Conservation (phyloP, 2,797 vertebrate species). For the Sarcophilus harrisii region DNA sequence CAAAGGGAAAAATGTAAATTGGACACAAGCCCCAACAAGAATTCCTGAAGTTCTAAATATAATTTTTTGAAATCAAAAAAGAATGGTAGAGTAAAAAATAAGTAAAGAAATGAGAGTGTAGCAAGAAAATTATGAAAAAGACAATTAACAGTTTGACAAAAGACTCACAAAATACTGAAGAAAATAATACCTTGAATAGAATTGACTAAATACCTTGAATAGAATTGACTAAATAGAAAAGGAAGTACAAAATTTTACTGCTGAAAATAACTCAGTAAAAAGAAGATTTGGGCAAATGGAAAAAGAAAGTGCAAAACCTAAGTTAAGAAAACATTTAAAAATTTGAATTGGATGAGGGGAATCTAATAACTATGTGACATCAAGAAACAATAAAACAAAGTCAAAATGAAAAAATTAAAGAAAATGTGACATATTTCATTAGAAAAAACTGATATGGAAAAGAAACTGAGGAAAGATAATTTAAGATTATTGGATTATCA, state of each 20-base stretch:
- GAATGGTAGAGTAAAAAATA: neutral
- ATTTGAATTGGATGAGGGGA: neutral
- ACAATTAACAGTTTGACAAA: neutral
- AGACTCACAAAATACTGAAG: neutral
- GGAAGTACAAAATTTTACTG: neutral
- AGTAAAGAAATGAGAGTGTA: neutral
- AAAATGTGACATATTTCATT: too few species aligned
- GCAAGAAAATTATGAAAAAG: neutral
- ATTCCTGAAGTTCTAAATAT: neutral
- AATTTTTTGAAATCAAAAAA: neutral
- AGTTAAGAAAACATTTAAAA: neutral
- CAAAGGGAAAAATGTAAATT: neutral
- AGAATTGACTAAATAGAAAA: neutral
- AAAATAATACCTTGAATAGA: neutral
- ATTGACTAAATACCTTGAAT: neutral
- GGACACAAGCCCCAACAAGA: neutral
- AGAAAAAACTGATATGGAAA: too few species aligned
- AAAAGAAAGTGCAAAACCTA: neutral
- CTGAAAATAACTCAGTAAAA: neutral
- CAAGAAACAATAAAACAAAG: neutral
- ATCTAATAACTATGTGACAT: neutral
- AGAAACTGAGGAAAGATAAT: too few species aligned
- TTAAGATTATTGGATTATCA: too few species aligned
- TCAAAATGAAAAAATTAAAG: too few species aligned
- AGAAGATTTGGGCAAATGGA: neutral